phyloP scores from a whole-genome alignment of 2,797 vertebrate genomes.

The Rhodeus uyekii region DNA sequence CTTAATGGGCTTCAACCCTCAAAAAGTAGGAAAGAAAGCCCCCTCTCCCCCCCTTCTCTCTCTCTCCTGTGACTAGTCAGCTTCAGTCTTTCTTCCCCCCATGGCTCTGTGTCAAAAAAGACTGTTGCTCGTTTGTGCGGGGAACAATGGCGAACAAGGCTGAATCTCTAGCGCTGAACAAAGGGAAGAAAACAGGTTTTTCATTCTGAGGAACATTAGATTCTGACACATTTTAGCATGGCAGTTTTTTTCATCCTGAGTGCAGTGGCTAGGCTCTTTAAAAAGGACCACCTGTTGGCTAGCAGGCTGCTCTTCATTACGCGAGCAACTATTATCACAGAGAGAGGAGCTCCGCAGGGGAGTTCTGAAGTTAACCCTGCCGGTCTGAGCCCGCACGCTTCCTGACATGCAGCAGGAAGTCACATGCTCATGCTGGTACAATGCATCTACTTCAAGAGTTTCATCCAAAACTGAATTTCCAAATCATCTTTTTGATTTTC shows the following conservation, averaged over 20 bases:
- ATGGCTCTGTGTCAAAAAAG: constrained; percentile 99
- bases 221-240: constrained; percentile 95
- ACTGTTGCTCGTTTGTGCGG: constrained; percentile 98
- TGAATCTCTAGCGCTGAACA: constrained; percentile 97
- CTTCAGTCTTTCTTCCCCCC: constrained; percentile 97
- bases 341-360: constrained; percentile 75
- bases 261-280: constrained; percentile 91
- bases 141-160: constrained; percentile 96
- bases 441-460: constrained; percentile 31
- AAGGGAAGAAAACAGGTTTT: constrained; percentile 98
- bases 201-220: constrained; percentile 99
- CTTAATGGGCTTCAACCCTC: constrained; percentile 82
- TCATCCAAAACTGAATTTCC: no score
- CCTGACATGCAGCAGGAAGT: constrained; percentile 61
- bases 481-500: constrained; percentile 51
- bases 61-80: constrained; percentile 93
- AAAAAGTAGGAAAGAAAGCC: constrained; percentile 79
- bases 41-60: background rate
- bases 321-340: constrained; percentile 77
- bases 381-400: constrained; percentile 63
- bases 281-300: constrained; percentile 99
- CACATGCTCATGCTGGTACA: constrained; percentile 35
- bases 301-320: constrained; percentile 84
- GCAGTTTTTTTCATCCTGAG: constrained; percentile 84
- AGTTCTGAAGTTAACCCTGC: constrained; percentile 81